These are phyloP conservation scores for Atta texana DNA, from an alignment of 1,140 invertebrate species.

Conservation along the genomic window DNA sequence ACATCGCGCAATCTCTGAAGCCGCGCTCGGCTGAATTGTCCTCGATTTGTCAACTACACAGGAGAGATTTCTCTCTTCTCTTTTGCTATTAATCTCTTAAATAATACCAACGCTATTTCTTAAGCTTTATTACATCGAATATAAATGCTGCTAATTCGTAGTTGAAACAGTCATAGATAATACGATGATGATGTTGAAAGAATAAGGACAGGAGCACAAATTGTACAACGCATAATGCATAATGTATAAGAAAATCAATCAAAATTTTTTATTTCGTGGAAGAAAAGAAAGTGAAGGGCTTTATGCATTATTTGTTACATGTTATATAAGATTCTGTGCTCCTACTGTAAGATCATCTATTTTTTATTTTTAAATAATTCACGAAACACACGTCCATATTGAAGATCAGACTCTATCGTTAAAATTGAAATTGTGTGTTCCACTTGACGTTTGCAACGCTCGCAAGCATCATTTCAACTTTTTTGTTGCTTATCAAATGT, in stretches of 20 bases:
- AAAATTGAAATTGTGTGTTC: too few relatives aligned
- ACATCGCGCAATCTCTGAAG: constrained; percentile 32
- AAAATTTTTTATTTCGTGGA: too few relatives aligned
- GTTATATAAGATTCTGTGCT: too few relatives aligned
- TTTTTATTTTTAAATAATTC: background rate
- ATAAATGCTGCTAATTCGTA: constrained; percentile 11
- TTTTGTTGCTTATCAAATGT: too few relatives aligned
- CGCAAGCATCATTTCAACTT: too few relatives aligned
- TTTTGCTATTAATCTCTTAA: constrained; percentile 20
- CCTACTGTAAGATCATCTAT: too few relatives aligned
- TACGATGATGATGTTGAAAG: background rate
- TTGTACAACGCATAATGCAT: too few relatives aligned
- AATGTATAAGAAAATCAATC: too few relatives aligned
- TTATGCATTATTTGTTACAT: too few relatives aligned
- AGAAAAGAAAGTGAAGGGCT: too few relatives aligned
- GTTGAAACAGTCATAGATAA: background rate
- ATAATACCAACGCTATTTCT: constrained; percentile 37
- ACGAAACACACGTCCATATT: background rate
- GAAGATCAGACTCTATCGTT: background rate
- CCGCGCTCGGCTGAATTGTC: constrained; percentile 34
- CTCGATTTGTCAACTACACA: constrained; percentile 47
- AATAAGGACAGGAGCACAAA: background rate
- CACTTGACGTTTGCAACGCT: too few relatives aligned
- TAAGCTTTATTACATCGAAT: constrained; percentile 20
- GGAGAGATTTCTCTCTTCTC: background rate